These are phyloP conservation scores for Hormiphora californensis DNA, from an alignment of 37 sponge, comb jelly and placozoan genomes.

Conservation along the genomic window DNA sequence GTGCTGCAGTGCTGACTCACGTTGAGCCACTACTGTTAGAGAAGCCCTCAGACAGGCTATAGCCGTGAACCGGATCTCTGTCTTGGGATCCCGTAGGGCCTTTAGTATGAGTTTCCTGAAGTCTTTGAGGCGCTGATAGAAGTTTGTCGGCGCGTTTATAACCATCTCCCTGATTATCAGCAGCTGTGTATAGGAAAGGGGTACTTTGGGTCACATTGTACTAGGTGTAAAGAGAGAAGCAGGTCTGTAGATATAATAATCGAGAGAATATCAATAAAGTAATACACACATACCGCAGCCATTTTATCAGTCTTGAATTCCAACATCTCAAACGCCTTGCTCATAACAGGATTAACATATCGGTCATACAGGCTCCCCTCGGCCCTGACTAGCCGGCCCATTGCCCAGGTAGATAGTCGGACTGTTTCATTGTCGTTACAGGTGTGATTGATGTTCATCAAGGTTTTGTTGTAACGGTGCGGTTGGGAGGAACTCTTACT, in stretches of 20 bases:
- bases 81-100: slow-evolving; percentile 82
- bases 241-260: not conserved
- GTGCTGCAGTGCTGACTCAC: too few species aligned
- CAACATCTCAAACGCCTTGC: slow-evolving; percentile 71
- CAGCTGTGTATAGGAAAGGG: slow-evolving; percentile 55
- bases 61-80: slow-evolving; percentile 74
- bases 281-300: slow-evolving; percentile 22
- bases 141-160: slow-evolving; percentile 82
- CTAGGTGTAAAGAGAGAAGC: not conserved
- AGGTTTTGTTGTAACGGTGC: slow-evolving; percentile 44
- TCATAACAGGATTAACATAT: slow-evolving; percentile 86
- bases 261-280: not conserved
- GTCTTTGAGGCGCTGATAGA: slow-evolving; percentile 77
- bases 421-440: slow-evolving; percentile 26
- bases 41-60: slow-evolving; percentile 83
- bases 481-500: slow-evolving; percentile 50
- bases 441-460: slow-evolving; percentile 6
- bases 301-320: slow-evolving; percentile 18
- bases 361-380: slow-evolving; percentile 81
- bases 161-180: slow-evolving; percentile 85
- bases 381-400: slow-evolving; percentile 75
- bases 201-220: not conserved
- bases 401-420: slow-evolving; percentile 54
- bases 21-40: slow-evolving; percentile 71
- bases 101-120: slow-evolving; percentile 82